Conservation (phyloP, 2,113 vertebrate genomes). For the Cervus canadensis region DNA sequence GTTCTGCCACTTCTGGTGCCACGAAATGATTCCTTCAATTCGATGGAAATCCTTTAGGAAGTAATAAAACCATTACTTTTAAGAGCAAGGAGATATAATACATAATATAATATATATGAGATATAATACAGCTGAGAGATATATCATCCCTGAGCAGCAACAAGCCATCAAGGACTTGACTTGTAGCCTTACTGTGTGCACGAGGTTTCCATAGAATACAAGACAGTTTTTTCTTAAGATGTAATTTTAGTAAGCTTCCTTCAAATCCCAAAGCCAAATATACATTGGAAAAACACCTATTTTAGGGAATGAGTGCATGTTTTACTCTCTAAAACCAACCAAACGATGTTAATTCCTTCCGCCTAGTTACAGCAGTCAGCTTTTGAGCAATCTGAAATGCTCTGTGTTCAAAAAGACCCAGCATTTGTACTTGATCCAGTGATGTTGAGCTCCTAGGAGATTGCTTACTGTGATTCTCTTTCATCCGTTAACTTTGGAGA, state of each 20-base stretch:
- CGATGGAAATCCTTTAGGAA: not conserved
- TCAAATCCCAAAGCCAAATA: not conserved
- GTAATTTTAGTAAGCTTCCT: not conserved
- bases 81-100: not conserved
- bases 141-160: not conserved
- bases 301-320: not conserved
- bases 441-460: not conserved
- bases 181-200: not conserved
- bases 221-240: not conserved
- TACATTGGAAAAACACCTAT: not conserved
- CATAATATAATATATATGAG: not conserved
- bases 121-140: not conserved
- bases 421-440: not conserved
- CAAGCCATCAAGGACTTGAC: not conserved
- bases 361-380: accelerated
- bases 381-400: not conserved
- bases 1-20: not conserved
- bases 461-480: not conserved
- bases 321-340: not conserved
- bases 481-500: not conserved
- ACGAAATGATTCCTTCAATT: not conserved
- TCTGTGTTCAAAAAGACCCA: not conserved
- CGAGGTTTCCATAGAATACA: not conserved
- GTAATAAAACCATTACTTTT: not conserved
- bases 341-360: not conserved